phyloP scores from a whole-genome alignment of 1,140 invertebrate genomes.

The Penaeus japonicus region DNA sequence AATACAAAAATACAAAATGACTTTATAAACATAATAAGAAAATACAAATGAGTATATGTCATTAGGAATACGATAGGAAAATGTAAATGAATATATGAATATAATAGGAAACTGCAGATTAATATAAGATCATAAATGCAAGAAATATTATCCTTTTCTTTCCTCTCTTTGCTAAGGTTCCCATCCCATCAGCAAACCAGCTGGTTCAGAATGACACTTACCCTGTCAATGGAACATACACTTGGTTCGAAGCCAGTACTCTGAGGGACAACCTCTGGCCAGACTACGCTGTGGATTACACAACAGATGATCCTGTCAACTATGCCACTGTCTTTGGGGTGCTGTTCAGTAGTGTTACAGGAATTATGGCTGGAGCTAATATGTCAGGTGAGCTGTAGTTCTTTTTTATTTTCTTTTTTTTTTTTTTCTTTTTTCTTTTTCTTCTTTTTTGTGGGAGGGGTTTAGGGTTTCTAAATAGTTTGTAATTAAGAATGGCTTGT shows the following conservation, averaged over 20 bases:
- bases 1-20: too few relatives aligned
- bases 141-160: neutral
- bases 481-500: too few relatives aligned
- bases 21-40: too few relatives aligned
- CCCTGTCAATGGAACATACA: constrained; percentile 75
- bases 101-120: too few relatives aligned
- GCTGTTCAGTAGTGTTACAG: constrained; percentile 94
- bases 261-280: constrained; percentile 79
- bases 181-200: constrained; percentile 68
- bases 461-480: too few relatives aligned
- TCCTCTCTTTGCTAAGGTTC: neutral
- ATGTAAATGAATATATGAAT: too few relatives aligned
- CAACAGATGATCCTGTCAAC: constrained; percentile 69
- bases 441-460: neutral
- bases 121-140: too few relatives aligned
- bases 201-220: constrained; percentile 69
- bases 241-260: constrained; percentile 78
- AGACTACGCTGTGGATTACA: constrained; percentile 87
- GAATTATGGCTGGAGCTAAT: constrained; percentile 99
- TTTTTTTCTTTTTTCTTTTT: neutral
- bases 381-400: constrained; percentile 82
- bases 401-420: neutral
- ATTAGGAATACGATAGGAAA: too few relatives aligned
- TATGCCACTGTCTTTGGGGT: constrained; percentile 96
- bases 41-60: too few relatives aligned